Conservation (phyloP, 1,140 invertebrate species). For the Caenorhabditis latens region DNA sequence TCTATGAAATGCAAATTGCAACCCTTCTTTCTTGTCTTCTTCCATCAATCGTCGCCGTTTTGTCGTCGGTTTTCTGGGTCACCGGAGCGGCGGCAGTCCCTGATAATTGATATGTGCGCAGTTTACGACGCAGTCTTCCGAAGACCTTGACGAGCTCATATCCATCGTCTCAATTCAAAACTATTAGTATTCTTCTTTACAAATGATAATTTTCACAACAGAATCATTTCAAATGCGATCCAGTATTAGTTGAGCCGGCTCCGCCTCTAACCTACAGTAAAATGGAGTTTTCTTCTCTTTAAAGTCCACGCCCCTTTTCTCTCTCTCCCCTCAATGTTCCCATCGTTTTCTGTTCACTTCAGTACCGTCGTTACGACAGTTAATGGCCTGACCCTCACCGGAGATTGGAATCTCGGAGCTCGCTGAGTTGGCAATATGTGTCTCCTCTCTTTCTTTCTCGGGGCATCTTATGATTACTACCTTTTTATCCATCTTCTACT, state of each 20-base stretch:
- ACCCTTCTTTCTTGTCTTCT: neutral
- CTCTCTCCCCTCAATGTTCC: neutral
- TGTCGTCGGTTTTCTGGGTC: constrained; percentile 33
- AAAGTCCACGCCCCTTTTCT: neutral
- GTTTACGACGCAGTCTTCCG: neutral
- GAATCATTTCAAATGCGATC: no score
- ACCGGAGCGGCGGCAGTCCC: constrained; percentile 41
- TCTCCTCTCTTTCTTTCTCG: neutral
- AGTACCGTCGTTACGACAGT: neutral
- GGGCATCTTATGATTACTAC: neutral
- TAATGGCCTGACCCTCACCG: constrained; percentile 9
- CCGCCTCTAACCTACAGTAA: neutral
- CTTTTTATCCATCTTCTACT: neutral
- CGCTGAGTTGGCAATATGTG: neutral
- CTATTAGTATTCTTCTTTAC: neutral
- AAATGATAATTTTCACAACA: no score
- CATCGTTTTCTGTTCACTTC: neutral
- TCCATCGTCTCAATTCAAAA: neutral
- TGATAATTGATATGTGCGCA: constrained; percentile 46
- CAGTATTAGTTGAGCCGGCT: neutral
- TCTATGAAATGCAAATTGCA: neutral
- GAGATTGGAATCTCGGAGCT: constrained; percentile 43
- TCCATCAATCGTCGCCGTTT: constrained; percentile 19
- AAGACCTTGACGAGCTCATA: constrained; percentile 6
- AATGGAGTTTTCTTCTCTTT: neutral